Percentiles rank a stretch among this genome's conserved stretches.
Evolutionary conservation across 2,888 invertebrate genomes (phyloP).

Genomic region (Aethes cnicana): DNA sequence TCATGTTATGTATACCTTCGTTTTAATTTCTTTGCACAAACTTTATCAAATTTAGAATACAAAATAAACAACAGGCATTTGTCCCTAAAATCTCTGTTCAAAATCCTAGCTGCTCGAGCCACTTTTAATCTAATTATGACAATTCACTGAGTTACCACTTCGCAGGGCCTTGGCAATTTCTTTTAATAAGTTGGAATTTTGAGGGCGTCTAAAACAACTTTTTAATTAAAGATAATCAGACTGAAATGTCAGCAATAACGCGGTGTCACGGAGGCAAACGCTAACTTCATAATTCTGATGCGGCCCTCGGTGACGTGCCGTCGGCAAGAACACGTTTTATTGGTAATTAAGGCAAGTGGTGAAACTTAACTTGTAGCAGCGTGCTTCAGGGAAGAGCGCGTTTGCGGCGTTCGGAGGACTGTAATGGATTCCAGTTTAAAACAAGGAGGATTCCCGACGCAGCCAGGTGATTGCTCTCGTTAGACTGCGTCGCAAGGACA

Average conservation of each 20-base stretch:
- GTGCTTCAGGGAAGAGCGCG: conserved; percentile 64
- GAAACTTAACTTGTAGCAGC: conserved; percentile 67
- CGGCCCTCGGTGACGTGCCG: conserved; percentile 57
- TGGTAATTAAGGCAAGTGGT: conserved; percentile 73
- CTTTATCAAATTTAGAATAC: background rate
- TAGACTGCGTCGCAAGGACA: conserved; percentile 57
- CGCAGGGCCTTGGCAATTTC: conserved; percentile 65
- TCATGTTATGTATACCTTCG: no score
- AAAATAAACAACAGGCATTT: conserved; percentile 15
- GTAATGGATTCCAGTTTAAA: conserved; percentile 77
- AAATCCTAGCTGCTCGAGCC: conserved; percentile 52
- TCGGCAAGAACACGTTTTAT: conserved; percentile 69
- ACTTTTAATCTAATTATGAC: conserved; percentile 71
- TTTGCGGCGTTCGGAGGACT: conserved; percentile 69
- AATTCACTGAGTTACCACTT: conserved; percentile 69
- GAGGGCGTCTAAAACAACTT: conserved; percentile 70
- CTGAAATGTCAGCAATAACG: conserved; percentile 69
- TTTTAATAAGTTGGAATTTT: conserved; percentile 72
- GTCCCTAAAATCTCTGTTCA: conserved; percentile 36
- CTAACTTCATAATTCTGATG: conserved; percentile 68
- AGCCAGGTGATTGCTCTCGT: conserved; percentile 73
- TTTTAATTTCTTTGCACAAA: background rate
- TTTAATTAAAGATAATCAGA: conserved; percentile 78
- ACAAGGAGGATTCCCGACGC: conserved; percentile 68
- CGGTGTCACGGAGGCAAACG: conserved; percentile 62